Percentiles rank a stretch among this genome's conserved stretches.
Conservation (phyloP, 2,113 vertebrate genomes). For the Cyanoramphus novaezelandiae region DNA sequence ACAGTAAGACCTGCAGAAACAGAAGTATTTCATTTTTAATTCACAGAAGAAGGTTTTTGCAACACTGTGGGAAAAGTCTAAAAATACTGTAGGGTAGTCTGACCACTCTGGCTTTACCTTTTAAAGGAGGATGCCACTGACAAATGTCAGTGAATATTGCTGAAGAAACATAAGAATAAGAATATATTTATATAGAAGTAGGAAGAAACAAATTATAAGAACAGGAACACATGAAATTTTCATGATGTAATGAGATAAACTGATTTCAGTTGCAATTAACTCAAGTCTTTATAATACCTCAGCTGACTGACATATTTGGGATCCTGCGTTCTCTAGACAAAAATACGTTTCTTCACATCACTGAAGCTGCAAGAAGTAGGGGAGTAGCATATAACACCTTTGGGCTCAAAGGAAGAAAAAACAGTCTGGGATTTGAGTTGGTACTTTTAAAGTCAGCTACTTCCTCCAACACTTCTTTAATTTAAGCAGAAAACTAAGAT, state of each 20-base stretch:
- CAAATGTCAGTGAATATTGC: neutral
- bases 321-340: neutral
- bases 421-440: neutral
- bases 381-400: conserved; percentile 6
- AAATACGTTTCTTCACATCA: conserved; percentile 2
- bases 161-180: too few relatives aligned
- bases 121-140: neutral
- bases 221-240: neutral
- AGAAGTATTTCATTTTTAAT: neutral
- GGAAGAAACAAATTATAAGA: neutral
- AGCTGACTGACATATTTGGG: neutral
- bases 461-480: conserved; percentile 36
- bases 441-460: neutral
- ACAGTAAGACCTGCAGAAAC: neutral
- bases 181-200: neutral
- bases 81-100: neutral
- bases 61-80: neutral
- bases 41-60: neutral
- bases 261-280: neutral
- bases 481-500: conserved; percentile 17
- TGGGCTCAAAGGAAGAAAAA: conserved; percentile 17
- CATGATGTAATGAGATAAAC: neutral
- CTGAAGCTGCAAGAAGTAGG: conserved; percentile 1
- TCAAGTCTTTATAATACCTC: neutral
- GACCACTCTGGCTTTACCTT: neutral